Percentiles rank a stretch among this genome's conserved stretches.
phyloP scores from a whole-genome alignment of 2,888 invertebrate genomes.

The Lepidocyrtoides sp. region DNA sequence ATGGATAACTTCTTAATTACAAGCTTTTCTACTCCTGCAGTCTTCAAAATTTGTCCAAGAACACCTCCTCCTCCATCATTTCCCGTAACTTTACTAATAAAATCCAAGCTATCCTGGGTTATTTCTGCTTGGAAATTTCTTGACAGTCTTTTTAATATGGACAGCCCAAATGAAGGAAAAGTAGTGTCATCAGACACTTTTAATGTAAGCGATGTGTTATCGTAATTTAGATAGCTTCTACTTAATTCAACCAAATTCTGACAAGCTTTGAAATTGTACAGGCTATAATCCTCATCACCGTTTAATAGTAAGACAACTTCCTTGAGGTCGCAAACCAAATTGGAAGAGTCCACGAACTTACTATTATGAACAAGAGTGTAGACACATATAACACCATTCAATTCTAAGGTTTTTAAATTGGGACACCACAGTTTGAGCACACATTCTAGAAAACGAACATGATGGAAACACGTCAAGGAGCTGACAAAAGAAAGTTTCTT shows the following conservation, averaged over 20 bases:
- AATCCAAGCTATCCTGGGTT: not conserved
- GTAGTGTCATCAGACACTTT: not conserved
- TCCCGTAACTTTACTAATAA: not conserved
- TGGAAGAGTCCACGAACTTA: constrained; percentile 6
- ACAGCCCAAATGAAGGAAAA: not conserved
- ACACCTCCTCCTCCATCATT: constrained; percentile 51
- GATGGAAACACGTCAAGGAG: constrained; percentile 44
- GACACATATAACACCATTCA: constrained; percentile 11
- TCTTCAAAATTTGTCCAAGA: constrained; percentile 32
- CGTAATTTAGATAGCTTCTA: not conserved
- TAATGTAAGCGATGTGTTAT: not conserved
- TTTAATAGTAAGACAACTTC: constrained; percentile 27
- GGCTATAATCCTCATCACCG: constrained; percentile 51
- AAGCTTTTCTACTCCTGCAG: not conserved
- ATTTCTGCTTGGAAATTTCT: not conserved
- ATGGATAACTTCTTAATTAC: not conserved
- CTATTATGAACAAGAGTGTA: constrained; percentile 18
- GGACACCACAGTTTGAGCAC: constrained; percentile 46
- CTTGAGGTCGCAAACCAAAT: constrained; percentile 13
- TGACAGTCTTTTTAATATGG: not conserved
- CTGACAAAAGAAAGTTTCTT: constrained; percentile 25
- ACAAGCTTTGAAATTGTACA: not conserved
- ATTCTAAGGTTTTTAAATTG: constrained; percentile 27
- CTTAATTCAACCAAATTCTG: no score
- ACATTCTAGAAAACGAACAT: constrained; percentile 46